Evolutionary conservation across 2,113 vertebrate genomes (phyloP), one percentile per base, ranked within the genome.

Genomic region (Elephas maximus): DNA sequence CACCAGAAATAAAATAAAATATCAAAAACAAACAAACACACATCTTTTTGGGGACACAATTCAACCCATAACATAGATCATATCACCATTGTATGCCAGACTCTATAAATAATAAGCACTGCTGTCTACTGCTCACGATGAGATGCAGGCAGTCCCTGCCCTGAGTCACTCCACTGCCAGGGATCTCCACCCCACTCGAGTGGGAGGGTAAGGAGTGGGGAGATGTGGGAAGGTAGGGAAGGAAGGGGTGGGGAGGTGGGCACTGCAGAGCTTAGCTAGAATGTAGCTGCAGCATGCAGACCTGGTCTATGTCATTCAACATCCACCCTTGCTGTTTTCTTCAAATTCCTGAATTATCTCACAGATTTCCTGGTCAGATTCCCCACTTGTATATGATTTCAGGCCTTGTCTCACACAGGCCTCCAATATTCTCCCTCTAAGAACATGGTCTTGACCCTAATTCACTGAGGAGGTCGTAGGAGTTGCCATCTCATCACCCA

Each of bases 331-430:
- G 74, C 57, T 85, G 17, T 44, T 60, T 87, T 44, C 77, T 83
- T 85, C 71, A 84, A 95, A 79, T 60, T 83, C 57, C 69, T 76
- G 15, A 80, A 76, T 83, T 41, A 80, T 44, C 8, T 33, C 62
- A 44, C 3, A 74, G 93, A 74, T 63, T 78, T 95, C 84, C 62
- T 67, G 57, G 62, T 93, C 77, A 91, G 74, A 79, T 7, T 23
- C 33, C 11, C 30, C 12, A n/a, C 15, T 62, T 33, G 18, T 65
- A 23, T 57, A 17, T 30, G 62, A 73, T 23, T 83, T 53, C 18
- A n/a, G 33, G 12, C 41, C 37, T n/a, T 12, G 7, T 96, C 53
- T 57, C 45, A 71, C 18, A 12, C 11, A 81, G 79, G 41, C 21
- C 26, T 96, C 92, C 41, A 63, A 71, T 48, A 93, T 21, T 48